Base-by-base conservation (phyloP, 2,888 invertebrate species). In the Drosophila nigritarsus region DNA sequence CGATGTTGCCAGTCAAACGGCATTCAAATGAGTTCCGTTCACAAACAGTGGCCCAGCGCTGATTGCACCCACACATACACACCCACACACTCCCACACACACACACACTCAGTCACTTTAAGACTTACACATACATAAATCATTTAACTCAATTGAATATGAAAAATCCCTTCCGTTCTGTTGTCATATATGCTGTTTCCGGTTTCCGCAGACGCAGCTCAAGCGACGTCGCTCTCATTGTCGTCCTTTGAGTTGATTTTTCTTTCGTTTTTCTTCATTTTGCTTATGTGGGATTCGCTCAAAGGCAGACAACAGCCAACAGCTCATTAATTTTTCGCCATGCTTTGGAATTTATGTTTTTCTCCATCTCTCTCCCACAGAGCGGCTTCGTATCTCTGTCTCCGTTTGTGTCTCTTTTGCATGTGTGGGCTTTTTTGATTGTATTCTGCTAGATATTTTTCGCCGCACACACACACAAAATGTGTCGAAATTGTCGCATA, bases 131-230 rank as follows among this genome's bases (percentile, higher is more conserved):
- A 61, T 42, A 60, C 70, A 82, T 87, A 90, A 90, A 90, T 87
- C 87, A 87, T 90, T 87, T 87, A 90, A 80, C 75, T 73, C 90
- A 90, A 90, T 90, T 89, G 87, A 90, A 89, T 89, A 90, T 90
- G 87, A 89, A 82, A 90, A 90, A 86, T 91, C 87, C 91, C 78
- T 90, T 91, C 91, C 92, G 91, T 83, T 91, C 79, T 56, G 82
- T 84, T 91, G 91, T 89, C 91, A 91, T 87, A 91, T 91, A 89
- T 90, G 89, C 92, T 90, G 91, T 91, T 91, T 92, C 91, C 91
- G 89, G 86, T 72, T 87, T 90, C 91, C 91, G 91, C 65, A 73
- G 83, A 69, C 77, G 62, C 80, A 79, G 70, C 80, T 89, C 75
- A 77, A 85, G 87, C 80, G 61, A 64, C 65, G 50, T 58, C 56